Percentiles rank a stretch among this genome's conserved stretches.
Conservation (phyloP, 2,797 vertebrate genomes). For the Fringilla coelebs region DNA sequence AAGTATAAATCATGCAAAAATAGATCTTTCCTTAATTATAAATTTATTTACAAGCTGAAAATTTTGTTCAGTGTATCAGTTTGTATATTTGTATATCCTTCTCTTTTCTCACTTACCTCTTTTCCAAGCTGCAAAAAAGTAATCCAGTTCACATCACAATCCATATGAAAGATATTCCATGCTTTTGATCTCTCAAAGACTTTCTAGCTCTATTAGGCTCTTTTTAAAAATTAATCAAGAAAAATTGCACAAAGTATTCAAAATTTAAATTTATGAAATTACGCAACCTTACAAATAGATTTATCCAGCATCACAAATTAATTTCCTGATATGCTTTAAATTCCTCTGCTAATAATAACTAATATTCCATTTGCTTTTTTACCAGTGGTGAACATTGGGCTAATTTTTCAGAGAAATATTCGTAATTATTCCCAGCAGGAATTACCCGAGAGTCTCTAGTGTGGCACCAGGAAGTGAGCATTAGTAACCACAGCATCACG, state of each 20-base stretch:
- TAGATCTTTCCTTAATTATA: neutral
- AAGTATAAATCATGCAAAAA: neutral
- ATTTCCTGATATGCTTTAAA: neutral
- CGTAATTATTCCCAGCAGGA: neutral
- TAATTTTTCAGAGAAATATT: neutral
- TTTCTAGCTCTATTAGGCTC: neutral
- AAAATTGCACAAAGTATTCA: neutral
- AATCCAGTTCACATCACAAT: neutral
- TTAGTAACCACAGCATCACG: neutral
- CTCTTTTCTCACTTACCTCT: neutral
- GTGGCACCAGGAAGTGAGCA: neutral
- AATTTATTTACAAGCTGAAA: neutral
- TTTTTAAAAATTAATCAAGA: neutral
- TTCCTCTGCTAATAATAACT: neutral
- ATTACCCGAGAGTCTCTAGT: neutral
- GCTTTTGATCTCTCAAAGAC: neutral
- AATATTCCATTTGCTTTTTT: neutral
- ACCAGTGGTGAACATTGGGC: neutral
- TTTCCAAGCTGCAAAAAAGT: neutral
- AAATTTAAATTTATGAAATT: neutral
- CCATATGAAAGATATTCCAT: neutral
- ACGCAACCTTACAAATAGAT: neutral
- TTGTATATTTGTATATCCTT: neutral
- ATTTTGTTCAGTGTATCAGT: neutral
- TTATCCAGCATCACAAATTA: neutral